Conservation (phyloP, 2,888 invertebrate genomes). For the Cistogaster globosa region DNA sequence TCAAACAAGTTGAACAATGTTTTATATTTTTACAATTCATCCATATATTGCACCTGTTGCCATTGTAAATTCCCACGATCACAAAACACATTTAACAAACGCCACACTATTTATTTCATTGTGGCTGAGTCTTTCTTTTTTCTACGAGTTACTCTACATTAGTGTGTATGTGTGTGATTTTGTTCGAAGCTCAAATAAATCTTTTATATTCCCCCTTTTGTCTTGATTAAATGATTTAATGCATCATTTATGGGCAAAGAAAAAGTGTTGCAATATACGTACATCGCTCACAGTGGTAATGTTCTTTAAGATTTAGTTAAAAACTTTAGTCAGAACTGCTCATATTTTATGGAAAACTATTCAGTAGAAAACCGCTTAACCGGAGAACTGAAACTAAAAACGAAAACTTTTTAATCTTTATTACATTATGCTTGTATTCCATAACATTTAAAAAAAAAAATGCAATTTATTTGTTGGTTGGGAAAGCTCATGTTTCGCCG, state of each 20-base stretch:
- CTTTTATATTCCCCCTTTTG: conserved; percentile 22
- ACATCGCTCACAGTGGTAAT: conserved; percentile 2
- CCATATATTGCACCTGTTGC: conserved; percentile 71
- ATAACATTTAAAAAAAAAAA: no score
- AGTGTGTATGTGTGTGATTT: conserved; percentile 13
- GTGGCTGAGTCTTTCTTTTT: conserved; percentile 39
- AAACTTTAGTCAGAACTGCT: no score
- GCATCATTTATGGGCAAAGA: conserved; percentile 32
- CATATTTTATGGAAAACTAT: no score
- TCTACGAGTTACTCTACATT: background rate
- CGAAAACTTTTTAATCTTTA: no score
- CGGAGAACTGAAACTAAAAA: no score
- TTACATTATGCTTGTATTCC: no score
- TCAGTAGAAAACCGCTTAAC: no score
- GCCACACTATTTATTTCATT: conserved; percentile 3
- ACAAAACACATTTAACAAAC: conserved; percentile 36
- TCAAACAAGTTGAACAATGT: conserved; percentile 38
- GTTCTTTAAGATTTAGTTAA: background rate
- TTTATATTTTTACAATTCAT: conserved; percentile 52
- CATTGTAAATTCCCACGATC: conserved; percentile 72
- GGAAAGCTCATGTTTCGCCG: no score
- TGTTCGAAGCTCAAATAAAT: conserved; percentile 38
- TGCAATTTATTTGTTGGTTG: no score
- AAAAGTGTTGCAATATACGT: conserved; percentile 6
- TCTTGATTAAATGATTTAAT: conserved; percentile 19